A percentile compares a stretch with the other conserved stretches of the same genome.
Evolutionary conservation across 1,140 invertebrate species (phyloP).

Genomic region (Drosophila ananassae): DNA sequence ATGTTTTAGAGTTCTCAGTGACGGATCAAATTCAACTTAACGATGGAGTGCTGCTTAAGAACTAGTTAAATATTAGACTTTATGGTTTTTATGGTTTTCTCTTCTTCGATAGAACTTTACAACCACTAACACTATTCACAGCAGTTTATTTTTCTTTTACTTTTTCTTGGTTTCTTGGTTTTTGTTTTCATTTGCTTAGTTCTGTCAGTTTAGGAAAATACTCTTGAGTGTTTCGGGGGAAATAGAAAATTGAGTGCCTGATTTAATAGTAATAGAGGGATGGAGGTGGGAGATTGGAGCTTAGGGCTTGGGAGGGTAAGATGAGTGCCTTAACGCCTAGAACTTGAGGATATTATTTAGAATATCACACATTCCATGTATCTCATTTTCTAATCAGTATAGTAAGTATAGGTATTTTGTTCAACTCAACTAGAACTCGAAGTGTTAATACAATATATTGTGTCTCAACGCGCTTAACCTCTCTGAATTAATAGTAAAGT

Average conservation of each 20-base stretch:
- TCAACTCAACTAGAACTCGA: constrained; percentile 61
- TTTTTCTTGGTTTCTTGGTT: neutral
- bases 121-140: constrained; percentile 83
- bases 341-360: constrained; percentile 71
- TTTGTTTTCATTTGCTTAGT: constrained; percentile 51
- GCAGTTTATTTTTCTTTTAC: constrained; percentile 66
- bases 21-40: constrained; percentile 42
- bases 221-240: constrained; percentile 31
- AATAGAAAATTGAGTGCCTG: constrained; percentile 10
- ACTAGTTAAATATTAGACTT: constrained; percentile 71
- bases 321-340: constrained; percentile 40
- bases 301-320: constrained; percentile 6
- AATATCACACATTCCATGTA: constrained; percentile 75
- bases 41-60: constrained; percentile 61
- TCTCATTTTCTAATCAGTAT: constrained; percentile 39
- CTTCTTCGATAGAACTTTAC: constrained; percentile 73
- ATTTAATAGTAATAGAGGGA: neutral
- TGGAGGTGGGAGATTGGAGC: constrained; percentile 1
- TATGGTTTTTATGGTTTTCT: constrained; percentile 37
- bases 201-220: constrained; percentile 63
- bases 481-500: constrained; percentile 52
- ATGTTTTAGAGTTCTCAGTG: constrained; percentile 1
- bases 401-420: constrained; percentile 43
- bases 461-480: constrained; percentile 49
- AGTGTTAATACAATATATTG: constrained; percentile 46